A percentile compares a stretch with the other conserved stretches of the same genome.
Evolutionary conservation across 2,797 vertebrate species (phyloP).

Genomic region (Xiphophorus birchmanni): DNA sequence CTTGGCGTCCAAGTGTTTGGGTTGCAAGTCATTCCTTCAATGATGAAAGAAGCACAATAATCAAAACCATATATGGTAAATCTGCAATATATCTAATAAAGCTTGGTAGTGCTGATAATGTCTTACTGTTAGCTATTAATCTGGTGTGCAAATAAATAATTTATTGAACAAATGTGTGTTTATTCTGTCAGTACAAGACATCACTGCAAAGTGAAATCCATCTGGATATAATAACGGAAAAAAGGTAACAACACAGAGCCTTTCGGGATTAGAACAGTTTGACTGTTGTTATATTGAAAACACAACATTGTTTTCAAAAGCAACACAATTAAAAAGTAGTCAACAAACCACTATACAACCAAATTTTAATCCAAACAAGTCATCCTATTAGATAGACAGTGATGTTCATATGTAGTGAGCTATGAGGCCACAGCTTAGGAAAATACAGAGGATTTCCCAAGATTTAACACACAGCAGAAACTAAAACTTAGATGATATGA

Average conservation of each 20-base stretch:
- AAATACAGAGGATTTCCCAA: background rate
- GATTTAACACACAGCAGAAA: background rate
- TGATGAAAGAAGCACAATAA: background rate
- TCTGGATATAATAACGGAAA: background rate
- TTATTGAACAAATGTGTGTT: background rate
- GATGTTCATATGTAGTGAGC: background rate
- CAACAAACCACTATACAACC: background rate
- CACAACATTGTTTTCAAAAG: background rate
- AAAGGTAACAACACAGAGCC: background rate
- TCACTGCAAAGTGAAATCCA: background rate
- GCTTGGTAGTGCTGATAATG: background rate
- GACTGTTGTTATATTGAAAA: too few relatives aligned
- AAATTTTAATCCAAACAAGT: background rate
- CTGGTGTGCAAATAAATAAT: background rate
- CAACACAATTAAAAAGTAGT: background rate
- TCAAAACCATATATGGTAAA: background rate
- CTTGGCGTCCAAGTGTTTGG: background rate
- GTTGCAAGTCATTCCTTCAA: background rate
- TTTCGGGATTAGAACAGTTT: background rate
- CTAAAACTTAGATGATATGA: background rate
- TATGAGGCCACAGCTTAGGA: background rate
- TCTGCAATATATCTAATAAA: background rate
- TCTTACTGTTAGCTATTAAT: background rate
- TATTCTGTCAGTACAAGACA: background rate
- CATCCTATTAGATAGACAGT: background rate